A percentile compares a stretch with the other conserved stretches of the same genome.
Evolutionary conservation across 1,140 invertebrate genomes (phyloP).

Genomic region (Hyles euphorbiae): DNA sequence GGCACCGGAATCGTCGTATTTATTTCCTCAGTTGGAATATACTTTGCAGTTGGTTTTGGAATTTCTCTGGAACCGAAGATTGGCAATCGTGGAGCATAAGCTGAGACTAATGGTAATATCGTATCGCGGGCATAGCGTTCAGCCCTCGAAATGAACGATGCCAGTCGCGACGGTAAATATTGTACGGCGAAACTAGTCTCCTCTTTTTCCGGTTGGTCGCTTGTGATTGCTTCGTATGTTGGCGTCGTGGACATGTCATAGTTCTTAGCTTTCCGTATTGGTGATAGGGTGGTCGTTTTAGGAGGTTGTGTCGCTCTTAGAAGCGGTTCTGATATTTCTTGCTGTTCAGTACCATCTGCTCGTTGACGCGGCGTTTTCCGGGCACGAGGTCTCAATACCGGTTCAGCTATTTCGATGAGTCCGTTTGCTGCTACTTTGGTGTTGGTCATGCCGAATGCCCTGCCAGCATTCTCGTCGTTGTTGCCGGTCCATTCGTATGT

Average conservation of each 20-base stretch:
- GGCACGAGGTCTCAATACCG: slow-evolving; percentile 80
- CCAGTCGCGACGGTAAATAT: slow-evolving; percentile 84
- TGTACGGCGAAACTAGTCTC: slow-evolving; percentile 82
- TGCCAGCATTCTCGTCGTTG: slow-evolving; percentile 69
- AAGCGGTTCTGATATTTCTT: slow-evolving; percentile 79
- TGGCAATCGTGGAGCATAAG: slow-evolving; percentile 83
- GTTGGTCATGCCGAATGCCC: slow-evolving; percentile 78
- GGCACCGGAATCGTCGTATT: slow-evolving; percentile 54
- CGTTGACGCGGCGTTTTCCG: slow-evolving; percentile 71
- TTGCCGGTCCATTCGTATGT: slow-evolving; percentile 69
- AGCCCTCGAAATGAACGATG: slow-evolving; percentile 85
- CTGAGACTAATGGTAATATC: slow-evolving; percentile 83
- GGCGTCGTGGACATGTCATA: slow-evolving; percentile 58
- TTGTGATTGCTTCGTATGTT: slow-evolving; percentile 45
- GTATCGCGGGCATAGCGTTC: slow-evolving; percentile 87
- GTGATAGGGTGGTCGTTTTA: slow-evolving; percentile 32
- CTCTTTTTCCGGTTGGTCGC: slow-evolving; percentile 48
- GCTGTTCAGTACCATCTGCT: slow-evolving; percentile 47
- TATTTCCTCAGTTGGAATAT: slow-evolving; percentile 62
- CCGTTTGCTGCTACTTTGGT: slow-evolving; percentile 72
- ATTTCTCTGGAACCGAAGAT: slow-evolving; percentile 70
- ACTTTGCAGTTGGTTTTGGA: slow-evolving; percentile 54
- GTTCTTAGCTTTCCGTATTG: slow-evolving; percentile 55
- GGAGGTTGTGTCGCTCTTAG: slow-evolving; percentile 64
- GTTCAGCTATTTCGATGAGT: slow-evolving; percentile 81